Percentiles rank a stretch among this genome's conserved stretches.
phyloP scores from a whole-genome alignment of 2,888 invertebrate species.

The Colletes collaris region DNA sequence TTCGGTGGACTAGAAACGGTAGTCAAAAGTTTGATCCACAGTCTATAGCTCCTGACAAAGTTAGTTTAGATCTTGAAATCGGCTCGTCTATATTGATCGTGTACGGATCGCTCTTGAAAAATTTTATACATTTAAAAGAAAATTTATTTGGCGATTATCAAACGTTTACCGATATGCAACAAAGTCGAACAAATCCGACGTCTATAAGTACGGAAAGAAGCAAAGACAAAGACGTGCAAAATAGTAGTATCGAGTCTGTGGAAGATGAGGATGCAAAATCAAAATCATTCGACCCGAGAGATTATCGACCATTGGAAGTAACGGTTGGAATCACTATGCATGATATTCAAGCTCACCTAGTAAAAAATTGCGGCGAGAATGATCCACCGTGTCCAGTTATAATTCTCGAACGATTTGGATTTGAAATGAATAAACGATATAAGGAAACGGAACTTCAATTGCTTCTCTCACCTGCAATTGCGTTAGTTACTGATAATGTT shows the following conservation, averaged over 20 bases:
- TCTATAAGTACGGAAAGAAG: constrained; percentile 76
- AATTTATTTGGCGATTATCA: constrained; percentile 99
- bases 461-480: constrained; percentile 93
- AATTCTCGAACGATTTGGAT: constrained; percentile 94
- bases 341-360: constrained; percentile 96
- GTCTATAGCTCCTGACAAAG: constrained; percentile 92
- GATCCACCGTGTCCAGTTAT: constrained; percentile 97
- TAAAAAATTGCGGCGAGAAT: constrained; percentile 95
- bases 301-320: constrained; percentile 95
- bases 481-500: constrained; percentile 90
- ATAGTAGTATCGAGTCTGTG: constrained; percentile 84
- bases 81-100: constrained; percentile 96
- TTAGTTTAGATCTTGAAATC: constrained; percentile 96
- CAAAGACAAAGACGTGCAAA: constrained; percentile 79
- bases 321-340: constrained; percentile 96
- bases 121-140: constrained; percentile 95
- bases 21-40: constrained; percentile 93
- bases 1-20: constrained; percentile 88
- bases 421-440: constrained; percentile 98
- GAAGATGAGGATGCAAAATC: constrained; percentile 87
- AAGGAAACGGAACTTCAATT: constrained; percentile 96
- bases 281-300: constrained; percentile 91
- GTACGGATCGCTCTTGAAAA: constrained; percentile 95
- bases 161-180: constrained; percentile 95
- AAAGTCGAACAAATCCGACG: constrained; percentile 84